phyloP scores from a whole-genome alignment of 2,797 vertebrate genomes.

The Cyprinella venusta region DNA sequence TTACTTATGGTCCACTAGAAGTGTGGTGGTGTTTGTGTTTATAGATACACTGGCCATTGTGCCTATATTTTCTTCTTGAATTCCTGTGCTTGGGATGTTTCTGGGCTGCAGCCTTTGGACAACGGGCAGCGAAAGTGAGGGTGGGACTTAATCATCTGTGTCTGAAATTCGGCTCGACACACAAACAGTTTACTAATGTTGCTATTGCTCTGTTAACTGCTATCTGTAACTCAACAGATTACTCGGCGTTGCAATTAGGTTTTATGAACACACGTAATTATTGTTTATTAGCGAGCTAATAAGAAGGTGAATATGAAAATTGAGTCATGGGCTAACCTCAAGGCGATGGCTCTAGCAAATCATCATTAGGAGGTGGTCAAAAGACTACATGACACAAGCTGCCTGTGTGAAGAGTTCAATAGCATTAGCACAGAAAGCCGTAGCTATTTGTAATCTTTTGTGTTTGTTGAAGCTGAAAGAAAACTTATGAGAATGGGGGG shows the following conservation, averaged over 20 bases:
- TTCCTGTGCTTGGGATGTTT: neutral
- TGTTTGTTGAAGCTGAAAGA: neutral
- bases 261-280: neutral
- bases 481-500: neutral
- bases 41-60: no score
- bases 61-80: neutral
- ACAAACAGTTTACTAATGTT: neutral
- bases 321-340: neutral
- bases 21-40: no score
- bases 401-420: conserved; percentile 1
- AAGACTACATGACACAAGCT: neutral
- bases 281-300: neutral
- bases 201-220: neutral
- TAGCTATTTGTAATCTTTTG: neutral
- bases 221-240: neutral
- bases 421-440: neutral
- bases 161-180: no score
- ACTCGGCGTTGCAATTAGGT: neutral
- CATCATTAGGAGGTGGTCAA: neutral
- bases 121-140: no score
- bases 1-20: no score
- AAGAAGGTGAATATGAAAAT: neutral
- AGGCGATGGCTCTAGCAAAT: neutral
- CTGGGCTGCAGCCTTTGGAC: no score
- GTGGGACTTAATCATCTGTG: no score